phyloP scores from a whole-genome alignment of 2,888 invertebrate species.

The Lithosia quadra region DNA sequence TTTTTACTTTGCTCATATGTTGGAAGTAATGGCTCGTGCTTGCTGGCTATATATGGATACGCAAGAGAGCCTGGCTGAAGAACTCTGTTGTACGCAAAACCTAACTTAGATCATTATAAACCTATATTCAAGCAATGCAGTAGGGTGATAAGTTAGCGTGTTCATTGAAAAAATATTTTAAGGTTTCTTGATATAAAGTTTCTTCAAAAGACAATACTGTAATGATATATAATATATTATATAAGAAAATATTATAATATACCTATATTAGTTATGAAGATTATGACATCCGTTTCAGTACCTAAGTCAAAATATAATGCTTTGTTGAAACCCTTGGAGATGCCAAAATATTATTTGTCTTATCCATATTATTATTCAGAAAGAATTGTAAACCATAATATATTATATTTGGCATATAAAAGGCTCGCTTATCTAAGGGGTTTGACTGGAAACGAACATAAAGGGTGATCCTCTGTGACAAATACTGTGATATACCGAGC shows the following conservation, averaged over 20 bases:
- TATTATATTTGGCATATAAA: constrained; percentile 88
- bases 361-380: constrained; percentile 69
- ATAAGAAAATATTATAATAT: no score
- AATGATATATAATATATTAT: no score
- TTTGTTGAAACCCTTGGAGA: not conserved
- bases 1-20: constrained; percentile 87
- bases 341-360: constrained; percentile 23
- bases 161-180: not conserved
- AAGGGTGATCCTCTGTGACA: constrained; percentile 88
- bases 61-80: constrained; percentile 21
- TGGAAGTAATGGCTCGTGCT: constrained; percentile 85
- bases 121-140: not conserved
- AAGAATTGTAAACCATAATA: constrained; percentile 86
- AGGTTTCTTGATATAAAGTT: not conserved
- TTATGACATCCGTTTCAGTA: not conserved
- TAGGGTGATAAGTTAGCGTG: not conserved
- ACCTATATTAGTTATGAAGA: not conserved
- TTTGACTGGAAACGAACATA: constrained; percentile 87
- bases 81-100: not conserved
- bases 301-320: not conserved
- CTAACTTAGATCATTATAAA: not conserved
- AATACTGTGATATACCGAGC: constrained; percentile 86
- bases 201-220: no score
- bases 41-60: constrained; percentile 65
- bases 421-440: constrained; percentile 87